Base-by-base conservation (phyloP, 2,888 invertebrate species). In the Laothoe populi region DNA sequence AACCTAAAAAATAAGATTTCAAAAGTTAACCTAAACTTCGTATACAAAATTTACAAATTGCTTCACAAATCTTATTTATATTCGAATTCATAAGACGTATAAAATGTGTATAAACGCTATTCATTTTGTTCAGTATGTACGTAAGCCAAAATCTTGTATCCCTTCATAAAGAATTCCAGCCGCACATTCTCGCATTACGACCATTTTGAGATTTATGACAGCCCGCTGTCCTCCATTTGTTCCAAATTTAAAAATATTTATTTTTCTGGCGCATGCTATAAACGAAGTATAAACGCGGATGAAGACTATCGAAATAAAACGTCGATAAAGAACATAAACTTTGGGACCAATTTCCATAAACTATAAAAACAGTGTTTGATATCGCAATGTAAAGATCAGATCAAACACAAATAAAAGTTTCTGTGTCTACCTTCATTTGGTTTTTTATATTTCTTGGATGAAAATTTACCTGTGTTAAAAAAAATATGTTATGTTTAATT, bases 221-320 rank as follows among this genome's bases (percentile, higher is more conserved):
- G 83, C 82, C 90, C 87, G 80, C 86, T 87, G 88, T 88, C 90
- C 81, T 84, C 89, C 87, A 87, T 90, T 88, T 91, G 90, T 88
- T 85, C 86, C 85, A 88, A 90, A 88, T 91, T 90, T 88, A 88
- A 90, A 90, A 90, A 87, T 88, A 87, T 88, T 84, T 87, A 87
- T 87, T 82, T 79, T 82, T 79, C 73, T 77, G 71, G 76, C 71
- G 70, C 81, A 81, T 81, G 79, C 74, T 74, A 74, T 79, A 81
- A 78, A 79, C 70, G 16, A 38, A n/a, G 23, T 74, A 74, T 79
- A 81, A 78, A 79, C 71, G 21, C 49, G 26, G 16, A 7, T 49
- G 40, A 26, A 38, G 24, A 60, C 16, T 19, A 48, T 60, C 60
- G 24, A 40, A 24, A 42, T 40, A 38, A 42, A 42, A n/a, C 24